A percentile compares a stretch with the other conserved stretches of the same genome.
phyloP scores from a whole-genome alignment of 2,797 vertebrate species.

The Hybognathus amarus region DNA sequence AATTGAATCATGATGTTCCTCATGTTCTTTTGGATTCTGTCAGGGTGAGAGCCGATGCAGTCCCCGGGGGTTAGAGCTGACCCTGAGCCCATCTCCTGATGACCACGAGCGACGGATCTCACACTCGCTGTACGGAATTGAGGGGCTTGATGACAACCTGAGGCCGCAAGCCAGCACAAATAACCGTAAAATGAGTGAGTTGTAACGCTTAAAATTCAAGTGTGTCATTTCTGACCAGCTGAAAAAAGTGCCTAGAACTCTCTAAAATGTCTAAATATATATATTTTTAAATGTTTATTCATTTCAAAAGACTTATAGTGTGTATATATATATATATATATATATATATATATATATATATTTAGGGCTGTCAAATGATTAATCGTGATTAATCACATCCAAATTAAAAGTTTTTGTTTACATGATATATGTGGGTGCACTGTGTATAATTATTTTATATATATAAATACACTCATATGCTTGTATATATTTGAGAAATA shows the following conservation, averaged over 20 bases:
- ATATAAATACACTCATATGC: too few species aligned
- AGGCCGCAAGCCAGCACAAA: conserved; percentile 78
- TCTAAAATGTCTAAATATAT: not conserved
- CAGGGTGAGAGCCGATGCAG: conserved; percentile 84
- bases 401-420: too few species aligned
- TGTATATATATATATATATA: too few species aligned
- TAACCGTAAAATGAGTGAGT: conserved; percentile 82
- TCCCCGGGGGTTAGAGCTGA: conserved; percentile 82
- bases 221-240: not conserved
- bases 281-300: not conserved
- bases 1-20: not conserved
- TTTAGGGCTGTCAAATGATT: too few species aligned
- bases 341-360: too few species aligned
- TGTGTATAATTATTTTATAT: too few species aligned
- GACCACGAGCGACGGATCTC: conserved; percentile 94
- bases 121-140: conserved; percentile 91
- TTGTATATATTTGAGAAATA: too few species aligned
- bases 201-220: not conserved
- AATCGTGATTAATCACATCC: too few species aligned
- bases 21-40: conserved; percentile 29
- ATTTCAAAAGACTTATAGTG: not conserved
- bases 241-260: not conserved
- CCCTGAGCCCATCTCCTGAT: conserved; percentile 83
- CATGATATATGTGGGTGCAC: too few species aligned
- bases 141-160: conserved; percentile 86